A percentile compares a stretch with the other conserved stretches of the same genome.
Evolutionary conservation across 2,113 vertebrate genomes (phyloP).

Genomic region (Psittacula cyanocephala): DNA sequence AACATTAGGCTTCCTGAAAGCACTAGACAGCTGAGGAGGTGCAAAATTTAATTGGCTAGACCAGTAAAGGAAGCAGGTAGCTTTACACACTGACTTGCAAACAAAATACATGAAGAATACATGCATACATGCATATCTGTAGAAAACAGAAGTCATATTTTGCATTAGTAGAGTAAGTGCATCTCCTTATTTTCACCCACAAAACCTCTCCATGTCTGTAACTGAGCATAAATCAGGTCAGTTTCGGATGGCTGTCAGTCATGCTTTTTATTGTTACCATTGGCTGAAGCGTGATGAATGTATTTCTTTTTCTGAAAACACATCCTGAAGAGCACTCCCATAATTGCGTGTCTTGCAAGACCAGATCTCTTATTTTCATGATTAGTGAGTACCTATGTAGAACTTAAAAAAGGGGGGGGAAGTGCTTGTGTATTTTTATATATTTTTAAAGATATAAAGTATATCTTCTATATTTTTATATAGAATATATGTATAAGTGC

Average conservation of each 20-base stretch:
- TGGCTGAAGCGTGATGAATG: neutral
- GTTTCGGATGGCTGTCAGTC: neutral
- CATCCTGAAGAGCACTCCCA: neutral
- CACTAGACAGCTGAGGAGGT: neutral
- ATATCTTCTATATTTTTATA: neutral
- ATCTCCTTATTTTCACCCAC: neutral
- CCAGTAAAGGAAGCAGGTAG: neutral
- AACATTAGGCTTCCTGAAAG: neutral
- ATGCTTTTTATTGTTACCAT: neutral
- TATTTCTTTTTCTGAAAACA: neutral
- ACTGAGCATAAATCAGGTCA: neutral
- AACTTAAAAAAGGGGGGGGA: neutral
- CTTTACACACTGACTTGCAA: neutral
- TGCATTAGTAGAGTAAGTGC: neutral
- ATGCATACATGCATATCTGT: neutral
- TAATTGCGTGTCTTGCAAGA: neutral
- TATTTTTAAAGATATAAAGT: neutral
- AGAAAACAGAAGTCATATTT: neutral
- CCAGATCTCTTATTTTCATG: neutral
- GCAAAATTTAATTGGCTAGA: neutral
- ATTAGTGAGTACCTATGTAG: neutral
- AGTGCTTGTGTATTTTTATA: neutral
- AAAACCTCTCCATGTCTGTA: neutral
- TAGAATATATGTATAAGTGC: too few relatives aligned
- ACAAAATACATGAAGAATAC: neutral